phyloP scores from a whole-genome alignment of 1,140 invertebrate species.

The Euura saliciscinereae region DNA sequence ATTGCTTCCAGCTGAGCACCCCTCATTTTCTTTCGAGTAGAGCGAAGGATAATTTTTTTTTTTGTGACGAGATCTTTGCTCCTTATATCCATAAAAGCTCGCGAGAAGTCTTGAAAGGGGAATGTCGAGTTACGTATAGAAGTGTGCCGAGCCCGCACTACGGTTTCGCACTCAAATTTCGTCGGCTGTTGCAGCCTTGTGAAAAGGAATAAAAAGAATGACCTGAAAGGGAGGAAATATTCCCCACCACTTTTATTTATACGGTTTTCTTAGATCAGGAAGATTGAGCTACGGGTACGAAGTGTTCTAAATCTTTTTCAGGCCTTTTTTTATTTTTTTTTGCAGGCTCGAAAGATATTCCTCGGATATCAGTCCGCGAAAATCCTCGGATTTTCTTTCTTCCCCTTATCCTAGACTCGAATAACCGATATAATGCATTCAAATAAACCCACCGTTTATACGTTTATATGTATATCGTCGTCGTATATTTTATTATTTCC shows the following conservation, averaged over 20 bases:
- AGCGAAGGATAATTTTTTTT: not conserved
- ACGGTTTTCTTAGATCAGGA: not conserved
- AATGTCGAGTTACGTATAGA: not conserved
- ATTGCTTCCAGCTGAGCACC: not conserved
- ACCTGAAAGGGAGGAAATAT: constrained; percentile 1
- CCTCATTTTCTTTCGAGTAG: not conserved
- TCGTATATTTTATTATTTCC: too few relatives aligned
- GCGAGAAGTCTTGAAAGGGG: not conserved
- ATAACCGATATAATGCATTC: too few relatives aligned
- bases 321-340: too few relatives aligned
- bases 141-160: not conserved
- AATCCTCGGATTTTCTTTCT: too few relatives aligned
- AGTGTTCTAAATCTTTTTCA: too few relatives aligned
- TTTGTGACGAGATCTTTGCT: not conserved
- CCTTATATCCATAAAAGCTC: not conserved
- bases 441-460: too few relatives aligned
- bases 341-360: too few relatives aligned
- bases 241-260: not conserved
- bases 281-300: not conserved
- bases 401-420: too few relatives aligned
- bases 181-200: not conserved
- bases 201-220: not conserved
- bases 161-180: constrained; percentile 5
- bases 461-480: too few relatives aligned
- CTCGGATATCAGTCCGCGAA: too few relatives aligned